These are phyloP conservation scores for Montipora capitata DNA, from an alignment of 92 coral and sea anemone species.

Conservation along the genomic window DNA sequence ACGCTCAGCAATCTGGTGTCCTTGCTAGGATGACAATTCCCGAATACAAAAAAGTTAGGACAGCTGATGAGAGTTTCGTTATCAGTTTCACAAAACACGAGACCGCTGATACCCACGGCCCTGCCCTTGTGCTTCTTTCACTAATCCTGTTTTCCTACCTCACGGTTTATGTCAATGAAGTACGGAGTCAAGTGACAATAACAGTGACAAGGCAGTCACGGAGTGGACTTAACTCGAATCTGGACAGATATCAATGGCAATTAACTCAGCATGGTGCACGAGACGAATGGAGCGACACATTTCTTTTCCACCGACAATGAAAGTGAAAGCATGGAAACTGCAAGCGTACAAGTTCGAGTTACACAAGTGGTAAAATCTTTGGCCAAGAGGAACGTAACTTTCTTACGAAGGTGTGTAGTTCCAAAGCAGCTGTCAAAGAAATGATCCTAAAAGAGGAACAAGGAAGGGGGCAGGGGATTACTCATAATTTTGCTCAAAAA, in stretches of 20 bases:
- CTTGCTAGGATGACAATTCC: constrained; percentile 63
- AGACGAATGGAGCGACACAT: constrained; percentile 17
- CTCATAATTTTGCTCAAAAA: neutral
- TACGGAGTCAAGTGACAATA: no score
- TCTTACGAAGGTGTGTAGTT: constrained; percentile 24
- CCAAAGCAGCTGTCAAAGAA: constrained; percentile 3
- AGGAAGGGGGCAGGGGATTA: neutral
- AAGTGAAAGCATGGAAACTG: no score
- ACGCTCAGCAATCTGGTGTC: constrained; percentile 76
- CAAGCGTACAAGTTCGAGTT: constrained; percentile 21
- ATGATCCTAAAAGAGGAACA: constrained; percentile 15
- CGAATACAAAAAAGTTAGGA: constrained; percentile 37
- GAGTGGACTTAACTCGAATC: no score
- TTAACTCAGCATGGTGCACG: neutral
- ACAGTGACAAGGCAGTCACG: no score
- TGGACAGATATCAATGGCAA: no score
- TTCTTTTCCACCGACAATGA: neutral
- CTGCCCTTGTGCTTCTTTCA: no score
- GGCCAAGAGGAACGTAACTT: constrained; percentile 25
- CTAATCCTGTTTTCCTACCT: no score
- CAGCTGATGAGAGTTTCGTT: no score
- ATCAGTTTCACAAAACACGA: no score
- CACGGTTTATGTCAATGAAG: no score
- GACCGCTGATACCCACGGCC: no score
- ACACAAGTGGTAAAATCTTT: constrained; percentile 23